A percentile compares a stretch with the other conserved stretches of the same genome.
phyloP scores from a whole-genome alignment of 2,113 vertebrate species.

The Saccopteryx leptura region DNA sequence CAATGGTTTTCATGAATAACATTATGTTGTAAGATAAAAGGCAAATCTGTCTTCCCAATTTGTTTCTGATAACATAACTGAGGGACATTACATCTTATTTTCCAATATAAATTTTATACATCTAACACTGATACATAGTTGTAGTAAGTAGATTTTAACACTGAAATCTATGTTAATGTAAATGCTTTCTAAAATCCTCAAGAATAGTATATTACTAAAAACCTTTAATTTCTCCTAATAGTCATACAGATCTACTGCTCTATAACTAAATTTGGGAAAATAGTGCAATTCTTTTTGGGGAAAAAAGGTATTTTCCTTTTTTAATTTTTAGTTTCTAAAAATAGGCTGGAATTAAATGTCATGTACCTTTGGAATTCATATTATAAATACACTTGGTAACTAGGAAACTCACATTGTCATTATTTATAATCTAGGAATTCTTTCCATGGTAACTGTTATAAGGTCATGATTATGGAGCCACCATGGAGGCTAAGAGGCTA shows the following conservation, averaged over 20 bases:
- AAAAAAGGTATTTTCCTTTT: constrained; percentile 86
- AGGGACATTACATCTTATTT: neutral
- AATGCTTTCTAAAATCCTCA: constrained; percentile 73
- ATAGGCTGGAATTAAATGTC: constrained; percentile 88
- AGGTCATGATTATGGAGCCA: constrained; percentile 84
- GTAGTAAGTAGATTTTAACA: neutral
- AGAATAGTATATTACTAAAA: constrained; percentile 71
- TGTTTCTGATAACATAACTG: neutral
- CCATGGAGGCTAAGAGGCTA: constrained; percentile 81
- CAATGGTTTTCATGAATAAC: neutral
- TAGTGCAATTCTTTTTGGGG: constrained; percentile 75
- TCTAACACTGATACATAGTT: neutral
- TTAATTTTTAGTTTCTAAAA: constrained; percentile 86
- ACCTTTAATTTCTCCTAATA: constrained; percentile 69
- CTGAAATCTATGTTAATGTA: constrained; percentile 19
- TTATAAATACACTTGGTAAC: constrained; percentile 88
- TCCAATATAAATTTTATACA: neutral
- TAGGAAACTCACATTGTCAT: constrained; percentile 89
- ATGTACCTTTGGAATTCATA: constrained; percentile 89
- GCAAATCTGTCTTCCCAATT: neutral
- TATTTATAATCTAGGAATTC: constrained; percentile 90
- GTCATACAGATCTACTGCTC: constrained; percentile 72
- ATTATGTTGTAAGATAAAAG: constrained; percentile 20
- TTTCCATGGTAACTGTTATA: constrained; percentile 89
- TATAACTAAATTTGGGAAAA: constrained; percentile 81